Evolutionary conservation across 2,113 vertebrate genomes (phyloP).

Genomic region (Marmota monax): DNA sequence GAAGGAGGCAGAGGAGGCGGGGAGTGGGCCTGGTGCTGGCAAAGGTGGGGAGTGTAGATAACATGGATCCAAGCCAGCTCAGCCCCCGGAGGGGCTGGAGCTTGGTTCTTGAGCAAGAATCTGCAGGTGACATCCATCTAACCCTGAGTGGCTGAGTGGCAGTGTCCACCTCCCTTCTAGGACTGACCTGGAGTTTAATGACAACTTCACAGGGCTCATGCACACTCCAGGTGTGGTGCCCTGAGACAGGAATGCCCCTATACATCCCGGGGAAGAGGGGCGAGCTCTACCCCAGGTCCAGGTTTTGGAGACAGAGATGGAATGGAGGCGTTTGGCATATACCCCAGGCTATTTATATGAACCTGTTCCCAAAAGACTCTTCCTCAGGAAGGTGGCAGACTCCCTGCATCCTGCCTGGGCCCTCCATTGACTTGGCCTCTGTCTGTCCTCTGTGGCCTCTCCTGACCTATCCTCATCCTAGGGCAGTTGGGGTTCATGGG

Average conservation of each 20-base stretch:
- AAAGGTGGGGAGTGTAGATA: too few species aligned
- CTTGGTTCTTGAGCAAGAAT: neutral
- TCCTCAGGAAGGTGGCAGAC: neutral
- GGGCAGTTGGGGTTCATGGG: too few species aligned
- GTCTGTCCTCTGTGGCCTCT: too few species aligned
- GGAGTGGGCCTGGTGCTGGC: too few species aligned
- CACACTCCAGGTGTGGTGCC: too few species aligned
- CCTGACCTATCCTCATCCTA: neutral
- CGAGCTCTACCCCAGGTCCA: neutral
- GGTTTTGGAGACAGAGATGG: neutral
- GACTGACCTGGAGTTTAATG: too few species aligned
- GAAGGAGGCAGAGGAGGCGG: neutral
- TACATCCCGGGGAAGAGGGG: neutral
- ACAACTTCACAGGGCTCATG: too few species aligned
- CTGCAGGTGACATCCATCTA: neutral
- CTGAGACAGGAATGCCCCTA: neutral
- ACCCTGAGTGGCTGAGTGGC: neutral
- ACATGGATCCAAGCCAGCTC: neutral
- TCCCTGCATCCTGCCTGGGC: too few species aligned
- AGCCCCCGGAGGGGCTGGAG: neutral
- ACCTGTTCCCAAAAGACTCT: neutral
- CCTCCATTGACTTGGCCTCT: too few species aligned
- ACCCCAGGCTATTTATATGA: neutral
- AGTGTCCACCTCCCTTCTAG: neutral
- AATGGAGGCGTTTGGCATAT: neutral